phyloP scores from a whole-genome alignment of 2,888 invertebrate species.

The Criorhina ranunculi region DNA sequence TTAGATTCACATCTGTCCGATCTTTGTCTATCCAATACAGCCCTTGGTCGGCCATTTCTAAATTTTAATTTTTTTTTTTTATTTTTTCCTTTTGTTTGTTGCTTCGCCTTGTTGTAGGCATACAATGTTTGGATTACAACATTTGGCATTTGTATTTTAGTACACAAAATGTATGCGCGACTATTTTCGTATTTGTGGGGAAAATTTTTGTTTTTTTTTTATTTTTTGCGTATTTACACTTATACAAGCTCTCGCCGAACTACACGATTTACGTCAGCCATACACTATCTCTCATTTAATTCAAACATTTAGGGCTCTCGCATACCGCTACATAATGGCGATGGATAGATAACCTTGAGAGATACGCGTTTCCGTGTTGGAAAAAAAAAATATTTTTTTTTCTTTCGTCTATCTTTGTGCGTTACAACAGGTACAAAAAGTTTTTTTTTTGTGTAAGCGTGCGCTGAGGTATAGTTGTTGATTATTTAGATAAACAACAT shows the following conservation, averaged over 20 bases:
- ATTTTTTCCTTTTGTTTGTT: neutral
- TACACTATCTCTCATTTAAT: neutral
- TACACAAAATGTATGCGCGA: neutral
- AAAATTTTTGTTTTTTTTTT: no score
- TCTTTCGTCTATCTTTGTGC: neutral
- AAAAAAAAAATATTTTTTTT: constrained; percentile 11
- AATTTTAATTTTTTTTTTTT: neutral
- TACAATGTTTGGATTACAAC: constrained; percentile 22
- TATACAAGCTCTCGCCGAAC: no score
- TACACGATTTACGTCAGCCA: neutral
- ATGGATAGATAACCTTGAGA: constrained; percentile 54
- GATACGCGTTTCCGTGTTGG: constrained; percentile 47
- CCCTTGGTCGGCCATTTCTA: constrained; percentile 8
- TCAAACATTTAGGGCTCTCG: constrained; percentile 34
- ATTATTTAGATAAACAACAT: constrained; percentile 50
- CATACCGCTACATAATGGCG: neutral
- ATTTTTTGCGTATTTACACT: constrained; percentile 8
- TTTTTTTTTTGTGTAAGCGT: constrained; percentile 6
- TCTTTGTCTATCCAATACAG: constrained; percentile 3
- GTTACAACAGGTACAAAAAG: constrained; percentile 32
- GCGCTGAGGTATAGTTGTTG: constrained; percentile 14
- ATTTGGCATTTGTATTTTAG: constrained; percentile 33
- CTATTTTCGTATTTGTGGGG: constrained; percentile 1
- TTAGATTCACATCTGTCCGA: constrained; percentile 35
- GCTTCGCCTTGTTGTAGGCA: neutral